Evolutionary conservation across 1,140 invertebrate genomes (phyloP), one percentile per base, ranked within the genome.

Genomic region (Coelopa frigida): DNA sequence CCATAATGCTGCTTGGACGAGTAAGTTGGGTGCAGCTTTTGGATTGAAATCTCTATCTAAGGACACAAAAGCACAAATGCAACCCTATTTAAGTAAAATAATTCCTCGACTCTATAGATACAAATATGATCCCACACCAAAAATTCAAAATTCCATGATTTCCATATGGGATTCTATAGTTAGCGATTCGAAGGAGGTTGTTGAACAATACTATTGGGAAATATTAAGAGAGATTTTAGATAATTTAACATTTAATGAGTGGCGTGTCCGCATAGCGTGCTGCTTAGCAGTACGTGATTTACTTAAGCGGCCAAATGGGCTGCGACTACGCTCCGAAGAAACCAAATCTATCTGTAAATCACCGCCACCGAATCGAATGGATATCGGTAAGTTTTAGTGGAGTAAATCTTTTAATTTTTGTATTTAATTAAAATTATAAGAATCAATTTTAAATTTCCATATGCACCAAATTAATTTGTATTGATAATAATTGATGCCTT

Each of bases 1-100:
- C 75, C 87, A 95, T 59, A 92, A 95, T 73, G 83, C 88, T 4
- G 78, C 89, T 18, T 97, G 92, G 92, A 94, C 90, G 57, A 92
- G 90, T 1, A 91, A 90, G 72, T 82, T 83, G 78, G 91, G 91
- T 23, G 90, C 92, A 27, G 90, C 91, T 1, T 93, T 93, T 75
- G 90, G 90, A 3, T 89, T 95, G 67, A 83, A 86, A 32, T 85
- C 83, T 0, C 87, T 94, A 37, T 85, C 89, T 0, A 73, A 80
- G 36, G 78, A 85, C 54, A 88, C 89, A 6, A 84, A 84, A 2
- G 81, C 87, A 27, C 85, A 94, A 63, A 72, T 96, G 48, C 78
- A 85, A 18, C 81, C 82, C 18, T 83, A 89, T 70, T 64, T 95
- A 44, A 81, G 86, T 0, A 81, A 82, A 53, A 92, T 97, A 46